Evolutionary conservation across 2,888 invertebrate genomes (phyloP).

Genomic region (Drosophila helvetica): DNA sequence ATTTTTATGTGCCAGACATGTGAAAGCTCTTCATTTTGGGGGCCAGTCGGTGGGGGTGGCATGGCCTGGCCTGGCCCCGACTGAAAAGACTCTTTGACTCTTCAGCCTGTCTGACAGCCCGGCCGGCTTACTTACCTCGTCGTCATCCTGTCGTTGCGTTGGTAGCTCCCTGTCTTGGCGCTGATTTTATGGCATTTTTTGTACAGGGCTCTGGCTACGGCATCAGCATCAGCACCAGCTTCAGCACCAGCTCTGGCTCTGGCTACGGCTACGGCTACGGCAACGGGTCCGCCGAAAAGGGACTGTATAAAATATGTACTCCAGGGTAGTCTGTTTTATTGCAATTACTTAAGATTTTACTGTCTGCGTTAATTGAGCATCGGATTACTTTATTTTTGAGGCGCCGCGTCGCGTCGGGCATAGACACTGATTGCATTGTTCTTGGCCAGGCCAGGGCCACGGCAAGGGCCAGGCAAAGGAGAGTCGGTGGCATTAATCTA

Average conservation of each 20-base stretch:
- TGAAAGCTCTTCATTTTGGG: slow-evolving; percentile 75
- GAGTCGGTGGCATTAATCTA: slow-evolving; percentile 60
- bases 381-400: slow-evolving; percentile 54
- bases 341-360: slow-evolving; percentile 80
- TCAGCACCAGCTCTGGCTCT: neutral
- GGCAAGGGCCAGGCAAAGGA: too few species aligned
- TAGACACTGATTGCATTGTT: slow-evolving; percentile 66
- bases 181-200: slow-evolving; percentile 76
- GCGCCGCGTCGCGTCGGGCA: slow-evolving; percentile 9
- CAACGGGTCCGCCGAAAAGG: slow-evolving; percentile 9
- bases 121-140: slow-evolving; percentile 73
- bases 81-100: slow-evolving; percentile 27
- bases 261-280: neutral
- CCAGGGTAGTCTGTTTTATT: slow-evolving; percentile 78
- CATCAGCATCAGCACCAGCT: neutral
- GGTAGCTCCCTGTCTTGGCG: slow-evolving; percentile 60
- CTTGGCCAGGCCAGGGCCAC: slow-evolving; percentile 1
- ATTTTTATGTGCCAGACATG: slow-evolving; percentile 78
- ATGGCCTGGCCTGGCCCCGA: slow-evolving; percentile 33
- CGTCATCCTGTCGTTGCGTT: slow-evolving; percentile 54
- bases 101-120: slow-evolving; percentile 12
- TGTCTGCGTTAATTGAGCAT: slow-evolving; percentile 77
- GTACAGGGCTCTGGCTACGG: slow-evolving; percentile 7
- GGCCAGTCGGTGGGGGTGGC: slow-evolving; percentile 46
- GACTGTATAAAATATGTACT: slow-evolving; percentile 78